Percentiles rank a stretch among this genome's conserved stretches.
Evolutionary conservation across 2,888 invertebrate species (phyloP).

Genomic region (Diloba caeruleocephala): DNA sequence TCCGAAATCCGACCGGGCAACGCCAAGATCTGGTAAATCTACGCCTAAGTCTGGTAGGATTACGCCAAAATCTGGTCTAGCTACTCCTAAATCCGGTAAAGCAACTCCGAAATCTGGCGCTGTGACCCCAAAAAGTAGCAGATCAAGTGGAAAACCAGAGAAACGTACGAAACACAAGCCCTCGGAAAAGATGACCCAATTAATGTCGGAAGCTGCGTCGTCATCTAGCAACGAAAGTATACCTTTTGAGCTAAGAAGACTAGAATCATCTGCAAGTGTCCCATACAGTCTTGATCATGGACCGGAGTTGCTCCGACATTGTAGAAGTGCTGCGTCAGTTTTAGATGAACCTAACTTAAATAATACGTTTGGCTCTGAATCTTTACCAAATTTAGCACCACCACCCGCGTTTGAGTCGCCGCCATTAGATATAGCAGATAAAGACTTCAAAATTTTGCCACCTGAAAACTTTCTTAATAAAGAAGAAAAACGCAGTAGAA

Average conservation of each 20-base stretch:
- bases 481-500: constrained; percentile 79
- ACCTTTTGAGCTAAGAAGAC: constrained; percentile 82
- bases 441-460: constrained; percentile 86
- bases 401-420: constrained; percentile 90
- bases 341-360: constrained; percentile 88
- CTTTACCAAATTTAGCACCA: constrained; percentile 92
- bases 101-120: constrained; percentile 82
- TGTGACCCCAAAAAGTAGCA: constrained; percentile 89
- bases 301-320: constrained; percentile 85
- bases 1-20: constrained; percentile 83
- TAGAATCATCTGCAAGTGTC: constrained; percentile 90
- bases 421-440: constrained; percentile 83
- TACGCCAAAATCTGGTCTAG: constrained; percentile 82
- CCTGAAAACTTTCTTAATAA: constrained; percentile 85
- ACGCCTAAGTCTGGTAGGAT: constrained; percentile 83
- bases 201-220: constrained; percentile 89
- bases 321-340: constrained; percentile 88
- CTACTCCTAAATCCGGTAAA: constrained; percentile 83
- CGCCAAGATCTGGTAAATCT: constrained; percentile 79
- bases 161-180: constrained; percentile 84
- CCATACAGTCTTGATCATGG: constrained; percentile 90
- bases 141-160: constrained; percentile 85
- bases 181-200: constrained; percentile 86
- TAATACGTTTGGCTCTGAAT: constrained; percentile 90
- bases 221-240: constrained; percentile 90